Base-by-base conservation (phyloP, 2,113 vertebrate genomes). In the Ailuropoda melanoleuca region DNA sequence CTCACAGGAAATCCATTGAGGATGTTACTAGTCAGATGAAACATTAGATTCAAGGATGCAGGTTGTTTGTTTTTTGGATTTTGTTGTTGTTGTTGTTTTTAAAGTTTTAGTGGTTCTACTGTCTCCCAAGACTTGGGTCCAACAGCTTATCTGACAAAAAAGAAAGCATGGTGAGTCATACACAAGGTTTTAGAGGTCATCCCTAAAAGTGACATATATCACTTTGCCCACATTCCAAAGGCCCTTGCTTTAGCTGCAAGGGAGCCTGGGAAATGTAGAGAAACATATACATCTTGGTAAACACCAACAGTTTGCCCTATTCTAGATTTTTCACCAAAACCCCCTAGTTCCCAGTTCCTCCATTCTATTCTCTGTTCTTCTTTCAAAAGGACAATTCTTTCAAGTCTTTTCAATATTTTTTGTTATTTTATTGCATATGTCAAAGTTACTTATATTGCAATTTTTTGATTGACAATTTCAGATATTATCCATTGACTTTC, bases 381-480 rank as follows among this genome's bases (percentile, higher is more conserved):
- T 95, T 26, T 90, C 62, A 37, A 93, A 86, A 88, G 60, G 39
- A 82, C 50, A 93, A 82, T 34, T 62, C 19, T 85, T 90, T 78
- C 15, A 93, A 14, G 17, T 80, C 14, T 90, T 90, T 93, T 77
- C 4, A 92, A 37, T 80, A 75, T 81, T 64, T 93, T 23, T 78
- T 94, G 12, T 87, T 96, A 82, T 62, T 84, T 84, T 86, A 66
- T n/a, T 89, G 26, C 3, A 43, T 75, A 68, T 89, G 43, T 89
- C 34, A 75, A 85, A 92, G 89, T 56, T 64, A 29, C 5, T 86
- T 80, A 92, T 6, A 43, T 48, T 74, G n/a, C 4, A 75, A 1
- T 75, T 93, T 93, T 56, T 93, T 96, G 7, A 88, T 93, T 94
- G 88, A 80, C 34, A 56, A 43, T 60, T 62, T 89, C 48, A 81